These are phyloP conservation scores for Polymixis lichenea DNA, from an alignment of 2,888 invertebrate genomes.

Conservation along the genomic window DNA sequence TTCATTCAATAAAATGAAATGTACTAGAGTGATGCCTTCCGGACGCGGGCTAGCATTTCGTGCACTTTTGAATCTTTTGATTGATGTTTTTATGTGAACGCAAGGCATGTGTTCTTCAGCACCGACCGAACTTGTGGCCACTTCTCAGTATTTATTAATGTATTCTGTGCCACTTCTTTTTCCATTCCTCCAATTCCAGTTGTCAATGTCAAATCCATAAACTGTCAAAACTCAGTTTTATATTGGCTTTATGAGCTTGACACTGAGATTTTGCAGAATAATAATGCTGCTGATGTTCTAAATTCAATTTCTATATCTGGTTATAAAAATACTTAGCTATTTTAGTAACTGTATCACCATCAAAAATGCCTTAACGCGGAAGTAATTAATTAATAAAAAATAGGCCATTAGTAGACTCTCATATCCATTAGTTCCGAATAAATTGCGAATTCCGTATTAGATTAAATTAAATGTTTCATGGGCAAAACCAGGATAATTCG, in stretches of 20 bases:
- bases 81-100: not conserved
- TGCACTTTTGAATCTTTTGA: conserved; percentile 17
- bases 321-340: conserved; percentile 1
- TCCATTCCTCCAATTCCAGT: not conserved
- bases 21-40: conserved; percentile 2
- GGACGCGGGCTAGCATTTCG: not conserved
- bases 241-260: not conserved
- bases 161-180: conserved; percentile 3
- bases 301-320: not conserved
- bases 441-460: conserved; percentile 14
- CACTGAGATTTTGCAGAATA: not conserved
- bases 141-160: too few species aligned
- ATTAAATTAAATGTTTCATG: conserved; percentile 4
- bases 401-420: conserved; percentile 15
- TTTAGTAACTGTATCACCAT: conserved; percentile 17
- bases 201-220: conserved; percentile 6
- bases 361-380: conserved; percentile 5
- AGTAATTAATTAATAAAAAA: conserved; percentile 17
- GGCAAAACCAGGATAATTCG: not conserved
- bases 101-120: conserved; percentile 3
- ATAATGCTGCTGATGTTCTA: not conserved
- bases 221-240: not conserved
- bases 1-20: conserved; percentile 3
- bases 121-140: not conserved
- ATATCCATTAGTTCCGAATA: conserved; percentile 22